Evolutionary conservation across 2,888 invertebrate genomes (phyloP).

Genomic region (Stramonita haemastoma): DNA sequence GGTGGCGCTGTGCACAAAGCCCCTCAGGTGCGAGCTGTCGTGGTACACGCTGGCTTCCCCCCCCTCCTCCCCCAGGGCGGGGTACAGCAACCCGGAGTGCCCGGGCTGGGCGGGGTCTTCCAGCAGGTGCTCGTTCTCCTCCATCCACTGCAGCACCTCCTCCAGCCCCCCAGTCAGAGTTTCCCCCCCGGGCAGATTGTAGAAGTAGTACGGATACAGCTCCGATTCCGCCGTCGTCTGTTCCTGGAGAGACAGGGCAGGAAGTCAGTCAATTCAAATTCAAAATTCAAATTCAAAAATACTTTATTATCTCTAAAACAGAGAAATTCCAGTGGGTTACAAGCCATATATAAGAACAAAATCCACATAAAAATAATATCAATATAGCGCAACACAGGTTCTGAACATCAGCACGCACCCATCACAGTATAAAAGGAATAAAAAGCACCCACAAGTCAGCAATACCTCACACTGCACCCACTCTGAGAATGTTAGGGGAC

Average conservation of each 20-base stretch:
- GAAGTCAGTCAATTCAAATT: neutral
- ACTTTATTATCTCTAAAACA: no score
- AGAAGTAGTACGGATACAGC: constrained; percentile 11
- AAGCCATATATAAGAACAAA: no score
- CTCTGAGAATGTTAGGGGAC: no score
- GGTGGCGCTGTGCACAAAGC: constrained; percentile 49
- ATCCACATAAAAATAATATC: no score
- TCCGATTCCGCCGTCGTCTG: neutral
- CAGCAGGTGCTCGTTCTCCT: neutral
- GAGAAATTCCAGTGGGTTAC: no score
- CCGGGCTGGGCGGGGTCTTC: neutral
- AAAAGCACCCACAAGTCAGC: no score
- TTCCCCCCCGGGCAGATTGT: neutral
- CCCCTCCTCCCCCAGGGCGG: no score
- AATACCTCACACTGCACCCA: no score
- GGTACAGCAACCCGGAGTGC: neutral
- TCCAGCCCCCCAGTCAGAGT: neutral
- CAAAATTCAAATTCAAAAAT: no score
- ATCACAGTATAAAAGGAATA: no score
- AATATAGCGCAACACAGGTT: neutral
- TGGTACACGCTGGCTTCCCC: constrained; percentile 28
- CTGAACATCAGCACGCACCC: no score
- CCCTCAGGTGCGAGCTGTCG: constrained; percentile 50
- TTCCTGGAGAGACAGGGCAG: neutral
- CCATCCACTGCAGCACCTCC: neutral